Percentiles rank a stretch among this genome's conserved stretches.
phyloP scores from a whole-genome alignment of 2,113 vertebrate species.

The Bostrychus sinensis region DNA sequence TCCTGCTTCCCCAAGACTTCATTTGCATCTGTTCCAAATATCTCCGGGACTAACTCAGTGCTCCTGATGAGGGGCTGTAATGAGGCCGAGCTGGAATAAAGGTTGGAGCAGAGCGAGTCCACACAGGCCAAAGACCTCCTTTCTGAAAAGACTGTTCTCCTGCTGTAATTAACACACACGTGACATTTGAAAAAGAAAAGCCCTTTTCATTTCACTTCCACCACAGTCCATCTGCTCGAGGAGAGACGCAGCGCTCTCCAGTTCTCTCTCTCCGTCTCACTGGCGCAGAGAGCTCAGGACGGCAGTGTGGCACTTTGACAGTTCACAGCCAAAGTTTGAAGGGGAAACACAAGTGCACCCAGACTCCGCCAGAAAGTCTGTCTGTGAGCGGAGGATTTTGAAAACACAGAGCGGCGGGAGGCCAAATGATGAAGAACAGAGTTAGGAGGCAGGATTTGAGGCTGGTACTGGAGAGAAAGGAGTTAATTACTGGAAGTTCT shows the following conservation, averaged over 20 bases:
- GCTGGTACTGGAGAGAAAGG: too few relatives aligned
- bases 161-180: slow-evolving; percentile 1
- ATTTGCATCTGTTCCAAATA: slow-evolving; percentile 7
- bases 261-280: too few relatives aligned
- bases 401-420: too few relatives aligned
- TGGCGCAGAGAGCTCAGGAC: not conserved
- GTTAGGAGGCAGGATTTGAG: too few relatives aligned
- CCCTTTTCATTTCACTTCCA: not conserved
- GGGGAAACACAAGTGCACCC: slow-evolving; percentile 7
- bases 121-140: not conserved
- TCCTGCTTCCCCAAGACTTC: not conserved
- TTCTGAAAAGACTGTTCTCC: not conserved
- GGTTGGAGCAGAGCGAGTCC: not conserved
- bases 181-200: slow-evolving; percentile 22
- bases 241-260: slow-evolving; percentile 17
- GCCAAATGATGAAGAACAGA: too few relatives aligned
- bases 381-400: too few relatives aligned
- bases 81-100: not conserved
- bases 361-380: slow-evolving; percentile 1
- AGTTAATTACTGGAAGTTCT: too few relatives aligned
- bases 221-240: not conserved
- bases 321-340: slow-evolving; percentile 34
- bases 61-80: not conserved
- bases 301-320: slow-evolving; percentile 24
- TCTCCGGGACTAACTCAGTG: not conserved